Evolutionary conservation across 2,797 vertebrate species (phyloP).

Genomic region (Karalla daura): DNA sequence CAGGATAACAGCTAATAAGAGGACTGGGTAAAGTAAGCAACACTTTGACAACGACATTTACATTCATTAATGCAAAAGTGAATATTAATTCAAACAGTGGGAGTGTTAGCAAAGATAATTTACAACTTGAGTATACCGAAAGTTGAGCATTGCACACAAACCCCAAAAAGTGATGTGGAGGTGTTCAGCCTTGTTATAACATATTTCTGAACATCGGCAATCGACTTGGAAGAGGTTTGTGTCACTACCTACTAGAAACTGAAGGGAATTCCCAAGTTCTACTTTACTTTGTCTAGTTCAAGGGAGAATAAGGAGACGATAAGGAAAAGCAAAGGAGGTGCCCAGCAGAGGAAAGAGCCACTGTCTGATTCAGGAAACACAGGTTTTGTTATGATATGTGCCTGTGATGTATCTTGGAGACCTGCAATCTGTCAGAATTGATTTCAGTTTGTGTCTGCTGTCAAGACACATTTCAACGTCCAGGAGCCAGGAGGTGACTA

Average conservation of each 20-base stretch:
- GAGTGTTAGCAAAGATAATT: slow-evolving; percentile 65
- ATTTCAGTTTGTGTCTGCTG: slow-evolving; percentile 35
- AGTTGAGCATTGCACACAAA: slow-evolving; percentile 10
- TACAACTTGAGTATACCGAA: slow-evolving; percentile 51
- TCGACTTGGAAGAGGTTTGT: slow-evolving; percentile 60
- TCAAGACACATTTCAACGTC: slow-evolving; percentile 34
- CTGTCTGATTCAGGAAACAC: slow-evolving; percentile 60
- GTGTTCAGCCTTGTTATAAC: slow-evolving; percentile 53
- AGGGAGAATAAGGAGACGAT: slow-evolving; percentile 23
- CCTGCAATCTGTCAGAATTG: slow-evolving; percentile 40
- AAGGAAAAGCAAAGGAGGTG: slow-evolving; percentile 56
- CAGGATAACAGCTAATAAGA: slow-evolving; percentile 50
- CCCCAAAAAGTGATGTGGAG: slow-evolving; percentile 19
- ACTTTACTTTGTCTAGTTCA: slow-evolving; percentile 69
- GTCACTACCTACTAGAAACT: slow-evolving; percentile 67
- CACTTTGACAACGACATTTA: slow-evolving; percentile 65
- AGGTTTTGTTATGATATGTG: slow-evolving; percentile 49
- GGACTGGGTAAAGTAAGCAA: slow-evolving; percentile 52
- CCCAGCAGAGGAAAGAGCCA: slow-evolving; percentile 50
- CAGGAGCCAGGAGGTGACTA: slow-evolving; percentile 21
- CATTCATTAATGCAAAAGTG: slow-evolving; percentile 68
- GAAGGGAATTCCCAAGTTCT: slow-evolving; percentile 76
- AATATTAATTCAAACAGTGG: slow-evolving; percentile 56
- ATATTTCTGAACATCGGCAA: slow-evolving; percentile 62
- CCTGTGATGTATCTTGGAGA: slow-evolving; percentile 42